Evolutionary conservation across 1,140 invertebrate genomes (phyloP), one percentile per base, ranked within the genome.

Genomic region (Harlomillsia oculata): DNA sequence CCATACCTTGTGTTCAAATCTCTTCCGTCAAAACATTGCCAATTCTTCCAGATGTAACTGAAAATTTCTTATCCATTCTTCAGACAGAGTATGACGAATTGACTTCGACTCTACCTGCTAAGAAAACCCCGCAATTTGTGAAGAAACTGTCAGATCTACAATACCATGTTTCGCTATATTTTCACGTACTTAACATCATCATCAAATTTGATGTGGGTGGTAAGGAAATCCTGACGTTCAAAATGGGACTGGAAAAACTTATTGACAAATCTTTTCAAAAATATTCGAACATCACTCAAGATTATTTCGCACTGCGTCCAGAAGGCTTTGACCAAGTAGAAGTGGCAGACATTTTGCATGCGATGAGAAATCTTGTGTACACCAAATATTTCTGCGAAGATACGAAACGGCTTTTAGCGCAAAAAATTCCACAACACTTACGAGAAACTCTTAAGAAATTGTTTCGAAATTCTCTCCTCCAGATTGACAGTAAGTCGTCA

Each of bases 361-460:
- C 41, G 5, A 41, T 54, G 37, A 41, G 52, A 40, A 30, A 41
- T 30, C 9, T 56, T 2, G 34, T 61, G 5, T 25, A 28, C 5
- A 48, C n/a, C 43, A 25, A 28, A 11, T 46, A 63, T 36, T 37
- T 64, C 16, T 39, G 34, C n/a, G 43, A 53, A n/a, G 37, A 53
- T 39, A 34, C 52, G 0, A 51, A 55, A 30, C 14, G n/a, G 0
- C 21, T 43, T n/a, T 44, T 64, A 9, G 54, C 39, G 1, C 14
- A 23, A 0, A 51, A 51, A 18, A 52, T 56, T 29, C 48, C 51
- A 0, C 25, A 29, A 8, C 36, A 53, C 40, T 13, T 60, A 9
- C 9, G 36, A 26, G 49, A 60, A 39, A 11, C 53, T 2, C 45
- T 52, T 18, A 58, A 55, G 36, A 21, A 16, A 28, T 32, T 39